phyloP scores from a whole-genome alignment of 2,797 vertebrate species.

The Ataeniobius toweri region DNA sequence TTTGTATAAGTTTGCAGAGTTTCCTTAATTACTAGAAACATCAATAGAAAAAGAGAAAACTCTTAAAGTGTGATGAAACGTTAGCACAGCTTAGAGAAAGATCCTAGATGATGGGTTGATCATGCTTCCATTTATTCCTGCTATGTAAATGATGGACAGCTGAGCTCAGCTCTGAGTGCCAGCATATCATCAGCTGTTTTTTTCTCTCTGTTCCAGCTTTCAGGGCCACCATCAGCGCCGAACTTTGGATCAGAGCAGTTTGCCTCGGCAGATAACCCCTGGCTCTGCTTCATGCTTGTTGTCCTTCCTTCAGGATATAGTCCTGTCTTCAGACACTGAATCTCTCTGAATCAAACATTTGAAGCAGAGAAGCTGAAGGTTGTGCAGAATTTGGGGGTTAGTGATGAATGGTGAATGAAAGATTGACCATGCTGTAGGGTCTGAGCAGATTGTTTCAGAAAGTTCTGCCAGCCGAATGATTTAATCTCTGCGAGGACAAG shows the following conservation, averaged over 20 bases:
- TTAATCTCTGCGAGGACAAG: slow-evolving; percentile 49
- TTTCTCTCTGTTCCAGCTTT: slow-evolving; percentile 33
- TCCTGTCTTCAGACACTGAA: neutral
- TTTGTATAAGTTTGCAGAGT: neutral
- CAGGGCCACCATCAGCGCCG: slow-evolving; percentile 16
- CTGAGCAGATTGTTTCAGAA: slow-evolving; percentile 30
- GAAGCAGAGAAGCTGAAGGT: neutral
- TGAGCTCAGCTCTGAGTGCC: slow-evolving; percentile 15
- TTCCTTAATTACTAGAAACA: neutral
- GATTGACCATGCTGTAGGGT: neutral
- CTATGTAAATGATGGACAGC: slow-evolving; percentile 13
- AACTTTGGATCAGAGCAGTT: slow-evolving; percentile 36
- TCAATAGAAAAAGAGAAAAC: neutral
- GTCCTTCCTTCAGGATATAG: slow-evolving; percentile 30
- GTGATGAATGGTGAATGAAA: neutral
- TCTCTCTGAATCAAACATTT: neutral
- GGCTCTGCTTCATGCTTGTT: slow-evolving; percentile 24
- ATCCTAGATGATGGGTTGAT: neutral
- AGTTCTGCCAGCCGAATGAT: slow-evolving; percentile 31
- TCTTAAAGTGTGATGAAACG: neutral
- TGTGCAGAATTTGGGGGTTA: neutral
- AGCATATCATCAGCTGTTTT: slow-evolving; percentile 7
- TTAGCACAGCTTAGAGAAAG: neutral
- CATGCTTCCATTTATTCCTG: neutral
- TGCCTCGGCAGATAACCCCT: slow-evolving; percentile 38